Evolutionary conservation across 2,113 vertebrate genomes (phyloP), one percentile per base, ranked within the genome.

Genomic region (Poeciliopsis turrubarensis): DNA sequence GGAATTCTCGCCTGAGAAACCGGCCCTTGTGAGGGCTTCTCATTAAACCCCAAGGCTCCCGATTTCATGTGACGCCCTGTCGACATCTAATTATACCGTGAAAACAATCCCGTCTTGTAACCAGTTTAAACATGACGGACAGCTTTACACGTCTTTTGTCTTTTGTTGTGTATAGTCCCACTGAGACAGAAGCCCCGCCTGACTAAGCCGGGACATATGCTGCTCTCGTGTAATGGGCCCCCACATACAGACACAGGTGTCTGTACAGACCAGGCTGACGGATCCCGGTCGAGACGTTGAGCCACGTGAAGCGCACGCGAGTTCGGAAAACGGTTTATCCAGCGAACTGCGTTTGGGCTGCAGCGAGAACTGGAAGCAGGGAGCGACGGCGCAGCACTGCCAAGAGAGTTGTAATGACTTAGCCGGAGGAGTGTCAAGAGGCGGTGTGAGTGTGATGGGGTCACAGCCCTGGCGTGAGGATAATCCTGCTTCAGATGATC

Each of bases 201-300:
- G 90, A 90, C 86, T 85, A 84, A 91, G 85, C 84, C 79, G 47
- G 79, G 78, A 83, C 91, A 94, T 93, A 94, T 91, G 93, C 83
- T 89, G 39, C 83, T 69, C 65, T 73, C 27, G 34, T 65, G 0
- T 6, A 37, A 73, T 54, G 57, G n/a, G 25, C n/a, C 19, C 9
- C 47, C 39, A 44, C n/a, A 72, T n/a, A 37, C 44, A 65, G 22
- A 65, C 54, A 62, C 54, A 65, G 41, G 44, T 65, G 41, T 25
- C 34, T 32, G 31, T 31, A 72, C 65, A 80, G 37, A 31, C 17
- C 13, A 25, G 12, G 12, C 60, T 65, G 34, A 87, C 32, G 1
- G 2, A 60, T 65, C 15, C 5, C 8, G 29, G 6, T n/a, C 5
- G 5, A 3, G 9, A 57, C 10, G 11, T 9, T 57, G 7, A n/a